Evolutionary conservation across 2,888 invertebrate species (phyloP).

Genomic region (Drepana falcataria): DNA sequence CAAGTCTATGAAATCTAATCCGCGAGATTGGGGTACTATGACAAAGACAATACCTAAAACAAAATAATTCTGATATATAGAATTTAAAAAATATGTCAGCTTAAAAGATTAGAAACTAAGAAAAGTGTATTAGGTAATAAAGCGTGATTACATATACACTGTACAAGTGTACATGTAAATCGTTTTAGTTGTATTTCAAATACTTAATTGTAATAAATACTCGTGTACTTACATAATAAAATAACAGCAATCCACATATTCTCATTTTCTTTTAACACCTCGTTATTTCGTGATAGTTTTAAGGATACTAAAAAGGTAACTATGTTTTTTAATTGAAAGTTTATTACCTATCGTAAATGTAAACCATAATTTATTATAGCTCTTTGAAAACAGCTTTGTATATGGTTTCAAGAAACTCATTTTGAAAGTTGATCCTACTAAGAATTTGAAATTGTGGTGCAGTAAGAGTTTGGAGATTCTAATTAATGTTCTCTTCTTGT

Average conservation of each 20-base stretch:
- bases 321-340: neutral
- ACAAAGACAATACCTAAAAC: neutral
- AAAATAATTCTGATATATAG: neutral
- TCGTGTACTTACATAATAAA: slow-evolving; percentile 31
- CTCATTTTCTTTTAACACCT: slow-evolving; percentile 14
- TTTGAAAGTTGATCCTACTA: no score
- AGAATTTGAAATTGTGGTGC: no score
- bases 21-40: neutral
- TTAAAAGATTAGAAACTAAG: no score
- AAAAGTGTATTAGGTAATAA: no score
- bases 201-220: no score
- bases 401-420: no score
- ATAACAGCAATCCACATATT: slow-evolving; percentile 29
- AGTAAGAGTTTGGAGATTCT: no score
- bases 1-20: slow-evolving; percentile 2
- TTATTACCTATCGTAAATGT: neutral
- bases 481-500: no score
- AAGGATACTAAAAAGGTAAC: neutral
- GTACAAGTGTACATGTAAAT: no score
- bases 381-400: no score
- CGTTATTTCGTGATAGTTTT: neutral
- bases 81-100: neutral
- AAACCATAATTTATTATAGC: neutral
- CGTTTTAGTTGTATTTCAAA: no score
- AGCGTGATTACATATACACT: no score